Percentiles rank a stretch among this genome's conserved stretches.
phyloP scores from a whole-genome alignment of 2,888 invertebrate genomes.

The Troilus luridus region DNA sequence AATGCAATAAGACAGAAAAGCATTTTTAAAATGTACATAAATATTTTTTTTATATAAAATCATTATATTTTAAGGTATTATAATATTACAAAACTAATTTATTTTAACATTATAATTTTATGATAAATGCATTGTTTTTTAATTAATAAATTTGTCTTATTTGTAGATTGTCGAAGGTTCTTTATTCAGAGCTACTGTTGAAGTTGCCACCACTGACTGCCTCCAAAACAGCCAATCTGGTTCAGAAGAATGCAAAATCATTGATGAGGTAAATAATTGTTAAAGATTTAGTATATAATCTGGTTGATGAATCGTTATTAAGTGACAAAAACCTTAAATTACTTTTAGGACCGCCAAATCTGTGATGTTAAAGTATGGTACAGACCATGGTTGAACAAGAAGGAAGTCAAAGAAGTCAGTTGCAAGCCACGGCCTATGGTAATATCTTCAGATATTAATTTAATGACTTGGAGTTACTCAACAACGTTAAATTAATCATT shows the following conservation, averaged over 20 bases:
- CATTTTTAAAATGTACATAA: too few species aligned
- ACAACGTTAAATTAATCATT: background rate
- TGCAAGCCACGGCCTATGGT: slow-evolving; percentile 25
- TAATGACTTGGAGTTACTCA: background rate
- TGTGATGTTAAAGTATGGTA: slow-evolving; percentile 48
- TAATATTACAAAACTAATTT: too few species aligned
- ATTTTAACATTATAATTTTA: too few species aligned
- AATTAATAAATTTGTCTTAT: background rate
- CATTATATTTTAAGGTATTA: too few species aligned
- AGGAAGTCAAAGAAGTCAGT: background rate
- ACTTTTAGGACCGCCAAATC: slow-evolving; percentile 5
- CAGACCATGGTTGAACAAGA: slow-evolving; percentile 30
- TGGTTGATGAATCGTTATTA: background rate
- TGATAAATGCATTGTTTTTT: background rate
- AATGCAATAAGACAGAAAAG: too few species aligned
- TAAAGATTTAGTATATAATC: background rate
- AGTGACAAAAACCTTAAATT: background rate
- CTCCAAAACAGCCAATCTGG: background rate
- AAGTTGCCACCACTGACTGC: slow-evolving; percentile 29
- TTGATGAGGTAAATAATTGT: background rate
- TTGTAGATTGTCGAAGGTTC: slow-evolving; percentile 44
- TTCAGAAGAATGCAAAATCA: background rate
- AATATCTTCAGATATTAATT: background rate
- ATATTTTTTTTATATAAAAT: too few species aligned
- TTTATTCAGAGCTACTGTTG: slow-evolving; percentile 31